A percentile compares a stretch with the other conserved stretches of the same genome.
phyloP scores from a whole-genome alignment of 2,888 invertebrate species.

The Nemotelus pantherinus region DNA sequence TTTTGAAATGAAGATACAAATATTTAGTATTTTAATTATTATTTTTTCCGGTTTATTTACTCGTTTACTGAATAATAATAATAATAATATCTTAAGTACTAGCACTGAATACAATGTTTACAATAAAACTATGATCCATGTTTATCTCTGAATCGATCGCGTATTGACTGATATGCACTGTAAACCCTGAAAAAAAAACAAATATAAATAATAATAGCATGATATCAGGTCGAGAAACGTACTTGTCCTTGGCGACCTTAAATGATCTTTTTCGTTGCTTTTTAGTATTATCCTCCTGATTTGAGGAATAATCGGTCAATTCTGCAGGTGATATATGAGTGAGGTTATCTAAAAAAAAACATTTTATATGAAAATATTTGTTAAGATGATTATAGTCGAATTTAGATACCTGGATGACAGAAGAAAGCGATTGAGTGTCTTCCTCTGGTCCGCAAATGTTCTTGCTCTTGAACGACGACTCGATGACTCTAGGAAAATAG shows the following conservation, averaged over 20 bases:
- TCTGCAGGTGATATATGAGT: constrained; percentile 64
- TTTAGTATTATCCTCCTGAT: constrained; percentile 57
- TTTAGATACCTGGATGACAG: constrained; percentile 73
- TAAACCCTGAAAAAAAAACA: constrained; percentile 69
- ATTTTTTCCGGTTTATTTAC: too few species aligned
- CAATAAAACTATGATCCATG: constrained; percentile 67
- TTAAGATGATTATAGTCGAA: background rate
- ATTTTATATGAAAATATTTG: constrained; percentile 52
- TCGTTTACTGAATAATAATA: too few species aligned
- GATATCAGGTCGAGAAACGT: constrained; percentile 56
- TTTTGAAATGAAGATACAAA: too few species aligned
- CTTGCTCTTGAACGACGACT: constrained; percentile 75
- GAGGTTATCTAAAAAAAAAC: constrained; percentile 59
- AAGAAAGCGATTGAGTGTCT: constrained; percentile 83
- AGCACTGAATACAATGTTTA: background rate
- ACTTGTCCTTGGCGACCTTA: constrained; percentile 65
- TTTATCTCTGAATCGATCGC: constrained; percentile 76
- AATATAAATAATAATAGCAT: constrained; percentile 66
- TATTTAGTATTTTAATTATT: too few species aligned
- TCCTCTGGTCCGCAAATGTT: constrained; percentile 70
- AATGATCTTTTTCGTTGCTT: constrained; percentile 64
- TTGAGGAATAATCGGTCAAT: constrained; percentile 59
- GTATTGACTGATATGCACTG: constrained; percentile 76
- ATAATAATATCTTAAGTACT: constrained; percentile 1
- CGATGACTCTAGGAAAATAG: constrained; percentile 71